Evolutionary conservation across 2,888 invertebrate species (phyloP).

Genomic region (Hypsopygia costalis): DNA sequence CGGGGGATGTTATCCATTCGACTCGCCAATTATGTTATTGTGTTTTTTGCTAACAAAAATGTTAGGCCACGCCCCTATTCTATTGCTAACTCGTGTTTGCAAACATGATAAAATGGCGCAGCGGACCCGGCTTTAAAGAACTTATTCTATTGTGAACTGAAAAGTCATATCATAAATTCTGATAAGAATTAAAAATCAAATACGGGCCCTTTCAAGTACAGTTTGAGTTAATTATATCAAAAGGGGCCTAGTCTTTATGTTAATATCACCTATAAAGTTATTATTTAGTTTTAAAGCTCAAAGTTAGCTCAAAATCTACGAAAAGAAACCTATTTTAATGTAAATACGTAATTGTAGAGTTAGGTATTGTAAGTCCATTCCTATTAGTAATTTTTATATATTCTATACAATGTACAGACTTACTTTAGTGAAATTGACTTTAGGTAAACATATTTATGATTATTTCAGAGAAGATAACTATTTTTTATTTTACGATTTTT

Average conservation of each 20-base stretch:
- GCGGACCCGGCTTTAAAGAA: too few species aligned
- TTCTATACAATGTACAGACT: slow-evolving; percentile 46
- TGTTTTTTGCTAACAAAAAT: too few species aligned
- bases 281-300: slow-evolving; percentile 73
- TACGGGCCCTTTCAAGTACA: slow-evolving; percentile 49
- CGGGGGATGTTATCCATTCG: too few species aligned
- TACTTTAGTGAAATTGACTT: slow-evolving; percentile 29
- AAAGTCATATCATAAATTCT: too few species aligned
- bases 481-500: slow-evolving; percentile 19
- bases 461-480: slow-evolving; percentile 17
- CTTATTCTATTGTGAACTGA: too few species aligned
- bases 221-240: slow-evolving; percentile 25
- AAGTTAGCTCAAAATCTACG: slow-evolving; percentile 71
- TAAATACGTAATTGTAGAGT: slow-evolving; percentile 35
- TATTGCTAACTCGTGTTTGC: too few species aligned
- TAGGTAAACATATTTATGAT: slow-evolving; percentile 27
- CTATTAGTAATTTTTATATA: slow-evolving; percentile 28
- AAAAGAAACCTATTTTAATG: slow-evolving; percentile 38
- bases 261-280: slow-evolving; percentile 14
- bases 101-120: too few species aligned
- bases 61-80: too few species aligned
- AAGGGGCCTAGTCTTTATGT: slow-evolving; percentile 15
- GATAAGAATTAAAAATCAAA: not conserved
- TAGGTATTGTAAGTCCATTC: slow-evolving; percentile 25
- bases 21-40: too few species aligned